A percentile compares a stretch with the other conserved stretches of the same genome.
Conservation (phyloP, 1,140 invertebrate species). For the Scaptomyza hsui region DNA sequence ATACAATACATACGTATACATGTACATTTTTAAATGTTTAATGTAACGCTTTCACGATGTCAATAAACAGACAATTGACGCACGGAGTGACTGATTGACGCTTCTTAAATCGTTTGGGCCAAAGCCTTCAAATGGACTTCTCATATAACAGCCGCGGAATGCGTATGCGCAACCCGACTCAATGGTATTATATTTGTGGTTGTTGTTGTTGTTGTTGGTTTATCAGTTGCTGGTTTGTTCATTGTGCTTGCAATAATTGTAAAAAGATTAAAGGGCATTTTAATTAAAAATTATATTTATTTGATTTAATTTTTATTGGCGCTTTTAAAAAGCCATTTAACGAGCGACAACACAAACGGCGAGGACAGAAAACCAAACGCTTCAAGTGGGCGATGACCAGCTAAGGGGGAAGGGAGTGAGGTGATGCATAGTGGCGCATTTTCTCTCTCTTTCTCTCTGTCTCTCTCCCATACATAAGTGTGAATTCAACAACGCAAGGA, state of each 20-base stretch:
- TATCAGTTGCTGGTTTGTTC: constrained; percentile 21
- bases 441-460: background rate
- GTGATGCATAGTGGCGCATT: too few relatives aligned
- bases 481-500: constrained; percentile 81
- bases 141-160: constrained; percentile 19
- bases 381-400: constrained; percentile 1
- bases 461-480: constrained; percentile 53
- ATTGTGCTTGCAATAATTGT: constrained; percentile 73
- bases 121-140: constrained; percentile 22
- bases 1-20: too few relatives aligned
- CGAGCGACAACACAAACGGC: constrained; percentile 36
- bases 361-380: background rate
- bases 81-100: constrained; percentile 7
- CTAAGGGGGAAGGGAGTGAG: too few relatives aligned
- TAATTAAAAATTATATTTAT: constrained; percentile 83
- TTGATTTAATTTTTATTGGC: constrained; percentile 82
- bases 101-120: constrained; percentile 18
- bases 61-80: background rate
- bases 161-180: constrained; percentile 1
- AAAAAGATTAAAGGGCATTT: constrained; percentile 79
- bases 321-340: constrained; percentile 79
- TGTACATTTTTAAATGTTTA: background rate
- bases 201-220: constrained; percentile 25
- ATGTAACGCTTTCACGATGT: background rate
- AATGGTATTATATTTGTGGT: constrained; percentile 23